phyloP scores from a whole-genome alignment of 2,888 invertebrate species.

The Dilophus febrilis region DNA sequence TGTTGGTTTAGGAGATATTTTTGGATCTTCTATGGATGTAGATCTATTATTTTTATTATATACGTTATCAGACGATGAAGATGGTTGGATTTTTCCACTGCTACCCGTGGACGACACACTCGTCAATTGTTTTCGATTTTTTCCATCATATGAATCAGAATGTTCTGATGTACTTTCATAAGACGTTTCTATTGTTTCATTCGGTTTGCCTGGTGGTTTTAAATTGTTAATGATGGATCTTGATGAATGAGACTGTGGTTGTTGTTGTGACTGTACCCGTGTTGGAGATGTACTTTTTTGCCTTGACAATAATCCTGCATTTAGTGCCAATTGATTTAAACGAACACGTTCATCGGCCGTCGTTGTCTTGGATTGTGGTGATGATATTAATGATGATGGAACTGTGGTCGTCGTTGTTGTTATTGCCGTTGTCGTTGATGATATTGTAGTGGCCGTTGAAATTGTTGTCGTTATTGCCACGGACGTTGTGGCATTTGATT shows the following conservation, averaged over 20 bases:
- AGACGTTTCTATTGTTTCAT: constrained; percentile 33
- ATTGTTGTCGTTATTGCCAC: too few species aligned
- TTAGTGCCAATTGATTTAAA: constrained; percentile 45
- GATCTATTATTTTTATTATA: constrained; percentile 10
- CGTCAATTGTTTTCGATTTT: not conserved
- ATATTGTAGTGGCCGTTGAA: constrained; percentile 3
- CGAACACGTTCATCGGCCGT: constrained; percentile 48
- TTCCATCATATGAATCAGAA: constrained; percentile 35
- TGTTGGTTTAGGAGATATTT: not conserved
- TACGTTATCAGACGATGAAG: not conserved
- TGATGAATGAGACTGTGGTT: too few species aligned
- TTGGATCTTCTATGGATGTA: constrained; percentile 23
- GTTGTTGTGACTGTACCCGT: not conserved
- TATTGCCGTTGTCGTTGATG: constrained; percentile 7
- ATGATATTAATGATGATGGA: constrained; percentile 15
- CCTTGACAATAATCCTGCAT: constrained; percentile 37
- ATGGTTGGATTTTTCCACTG: not conserved
- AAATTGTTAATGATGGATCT: not conserved
- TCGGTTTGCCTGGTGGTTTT: not conserved
- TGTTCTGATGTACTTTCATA: constrained; percentile 77
- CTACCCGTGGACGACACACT: too few species aligned
- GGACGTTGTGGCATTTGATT: constrained; percentile 9
- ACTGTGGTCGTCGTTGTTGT: constrained; percentile 2
- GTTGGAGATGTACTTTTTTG: constrained; percentile 1
- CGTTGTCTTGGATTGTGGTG: too few species aligned